A percentile compares a stretch with the other conserved stretches of the same genome.
Conservation (phyloP, 2,113 vertebrate genomes). For the Gila orcuttii region DNA sequence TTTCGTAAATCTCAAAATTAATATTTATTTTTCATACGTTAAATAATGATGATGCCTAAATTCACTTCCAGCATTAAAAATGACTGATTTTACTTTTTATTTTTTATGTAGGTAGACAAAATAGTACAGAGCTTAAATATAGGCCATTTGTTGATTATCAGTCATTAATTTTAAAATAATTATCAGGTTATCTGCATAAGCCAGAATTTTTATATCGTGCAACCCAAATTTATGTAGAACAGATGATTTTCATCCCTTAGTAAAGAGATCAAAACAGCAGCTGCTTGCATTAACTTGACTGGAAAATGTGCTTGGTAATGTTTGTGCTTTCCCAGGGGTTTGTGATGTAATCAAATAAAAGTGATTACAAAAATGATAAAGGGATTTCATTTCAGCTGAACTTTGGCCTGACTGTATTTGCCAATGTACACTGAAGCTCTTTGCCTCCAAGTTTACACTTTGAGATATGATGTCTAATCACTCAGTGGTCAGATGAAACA, state of each 20-base stretch:
- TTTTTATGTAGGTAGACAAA: neutral
- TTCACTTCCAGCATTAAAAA: neutral
- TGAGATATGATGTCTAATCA: slow-evolving; percentile 6
- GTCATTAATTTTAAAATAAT: neutral
- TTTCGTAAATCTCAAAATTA: neutral
- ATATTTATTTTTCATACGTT: neutral
- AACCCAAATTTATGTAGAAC: neutral
- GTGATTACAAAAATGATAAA: neutral
- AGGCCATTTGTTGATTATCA: neutral
- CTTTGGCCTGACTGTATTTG: neutral
- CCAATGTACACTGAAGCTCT: neutral
- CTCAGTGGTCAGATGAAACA: neutral
- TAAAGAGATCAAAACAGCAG: neutral
- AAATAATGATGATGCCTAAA: neutral
- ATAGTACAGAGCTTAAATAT: neutral
- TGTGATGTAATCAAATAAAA: slow-evolving; percentile 10
- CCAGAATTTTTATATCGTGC: neutral
- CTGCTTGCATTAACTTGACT: neutral
- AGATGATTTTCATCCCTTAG: neutral
- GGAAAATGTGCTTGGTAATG: neutral
- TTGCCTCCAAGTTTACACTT: neutral
- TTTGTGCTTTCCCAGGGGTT: neutral
- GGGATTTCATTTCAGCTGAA: neutral
- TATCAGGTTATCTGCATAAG: neutral
- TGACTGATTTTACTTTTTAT: neutral